phyloP scores from a whole-genome alignment of 2,113 vertebrate genomes.

The Irena cyanogastra region DNA sequence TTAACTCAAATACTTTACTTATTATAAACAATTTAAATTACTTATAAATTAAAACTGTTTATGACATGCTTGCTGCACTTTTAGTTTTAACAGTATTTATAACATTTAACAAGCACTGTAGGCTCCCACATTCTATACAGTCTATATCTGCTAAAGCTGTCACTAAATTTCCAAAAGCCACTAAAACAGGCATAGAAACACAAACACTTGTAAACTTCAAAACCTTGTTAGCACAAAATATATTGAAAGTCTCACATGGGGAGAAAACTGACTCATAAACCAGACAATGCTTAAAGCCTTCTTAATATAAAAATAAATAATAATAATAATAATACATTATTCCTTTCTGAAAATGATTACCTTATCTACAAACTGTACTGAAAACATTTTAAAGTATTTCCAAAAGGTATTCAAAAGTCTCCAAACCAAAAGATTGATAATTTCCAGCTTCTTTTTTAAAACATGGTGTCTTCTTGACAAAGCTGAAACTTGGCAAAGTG shows the following conservation, averaged over 20 bases:
- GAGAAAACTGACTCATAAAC: not conserved
- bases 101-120: not conserved
- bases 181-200: not conserved
- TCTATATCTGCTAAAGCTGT: not conserved
- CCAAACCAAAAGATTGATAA: not conserved
- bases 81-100: not conserved
- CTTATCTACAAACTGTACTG: not conserved
- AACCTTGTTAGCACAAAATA: not conserved
- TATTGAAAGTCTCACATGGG: not conserved
- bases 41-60: not conserved
- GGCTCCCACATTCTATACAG: not conserved
- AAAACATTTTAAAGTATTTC: not conserved
- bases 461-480: not conserved
- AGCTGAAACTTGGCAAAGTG: not conserved
- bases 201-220: not conserved
- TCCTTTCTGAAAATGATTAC: not conserved
- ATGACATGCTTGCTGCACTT: not conserved
- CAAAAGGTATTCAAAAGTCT: not conserved
- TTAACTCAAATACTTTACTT: not conserved
- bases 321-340: not conserved
- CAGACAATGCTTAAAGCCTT: not conserved
- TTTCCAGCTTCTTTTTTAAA: not conserved
- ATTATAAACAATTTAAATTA: conserved; percentile 12
- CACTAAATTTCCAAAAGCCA: not conserved
- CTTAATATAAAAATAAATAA: not conserved